Conservation (phyloP, 2,888 invertebrate genomes). For the Allygus modestus region DNA sequence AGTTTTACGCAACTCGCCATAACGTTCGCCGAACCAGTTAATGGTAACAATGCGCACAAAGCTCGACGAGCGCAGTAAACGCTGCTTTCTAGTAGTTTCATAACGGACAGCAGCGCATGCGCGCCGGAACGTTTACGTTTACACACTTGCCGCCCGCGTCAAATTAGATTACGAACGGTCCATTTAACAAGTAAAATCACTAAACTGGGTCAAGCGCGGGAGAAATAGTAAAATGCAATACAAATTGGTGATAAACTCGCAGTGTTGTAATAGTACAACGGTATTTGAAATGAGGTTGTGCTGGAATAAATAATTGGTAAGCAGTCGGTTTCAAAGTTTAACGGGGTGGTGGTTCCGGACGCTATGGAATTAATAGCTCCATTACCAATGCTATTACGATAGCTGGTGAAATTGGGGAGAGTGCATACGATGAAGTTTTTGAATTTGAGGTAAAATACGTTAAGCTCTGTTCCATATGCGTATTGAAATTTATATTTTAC, state of each 20-base stretch:
- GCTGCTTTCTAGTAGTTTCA: conserved; percentile 6
- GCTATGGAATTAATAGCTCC: too few relatives aligned
- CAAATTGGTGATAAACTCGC: background rate
- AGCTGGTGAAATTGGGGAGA: too few relatives aligned
- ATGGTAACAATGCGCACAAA: conserved; percentile 9
- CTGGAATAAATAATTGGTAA: too few relatives aligned
- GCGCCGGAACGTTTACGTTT: conserved; percentile 3
- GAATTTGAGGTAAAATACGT: too few relatives aligned
- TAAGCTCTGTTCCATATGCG: too few relatives aligned
- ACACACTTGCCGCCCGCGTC: background rate
- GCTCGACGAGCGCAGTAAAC: background rate
- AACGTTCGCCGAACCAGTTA: too few relatives aligned
- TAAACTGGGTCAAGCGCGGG: background rate
- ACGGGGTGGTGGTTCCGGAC: too few relatives aligned
- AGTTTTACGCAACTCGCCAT: conserved; percentile 15
- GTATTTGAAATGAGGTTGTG: background rate
- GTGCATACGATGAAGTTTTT: too few relatives aligned
- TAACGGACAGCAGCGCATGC: background rate
- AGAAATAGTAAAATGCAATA: background rate
- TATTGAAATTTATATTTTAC: too few relatives aligned
- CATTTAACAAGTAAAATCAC: conserved; percentile 18
- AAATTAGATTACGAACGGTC: conserved; percentile 2
- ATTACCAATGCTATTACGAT: too few relatives aligned
- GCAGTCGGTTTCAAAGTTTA: too few relatives aligned
- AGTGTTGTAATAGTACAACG: background rate